These are phyloP conservation scores for Anseranas semipalmata DNA, from an alignment of 2,113 vertebrate genomes.

Conservation along the genomic window DNA sequence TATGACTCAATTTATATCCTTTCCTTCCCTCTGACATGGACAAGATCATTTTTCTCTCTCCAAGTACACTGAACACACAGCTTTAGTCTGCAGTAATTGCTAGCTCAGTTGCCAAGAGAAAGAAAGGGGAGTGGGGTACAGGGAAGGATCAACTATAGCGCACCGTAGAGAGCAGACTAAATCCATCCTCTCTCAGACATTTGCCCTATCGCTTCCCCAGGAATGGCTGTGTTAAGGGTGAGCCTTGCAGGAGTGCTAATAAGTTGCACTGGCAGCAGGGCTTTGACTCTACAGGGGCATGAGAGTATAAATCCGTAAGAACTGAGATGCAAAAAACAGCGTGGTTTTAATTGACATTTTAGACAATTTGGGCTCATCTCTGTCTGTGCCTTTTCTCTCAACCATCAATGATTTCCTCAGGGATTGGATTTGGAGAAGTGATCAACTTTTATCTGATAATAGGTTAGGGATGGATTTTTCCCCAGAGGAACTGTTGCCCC, in stretches of 20 bases:
- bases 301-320: background rate
- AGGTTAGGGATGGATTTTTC: background rate
- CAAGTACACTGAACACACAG: background rate
- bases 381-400: background rate
- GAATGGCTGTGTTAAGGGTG: background rate
- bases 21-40: background rate
- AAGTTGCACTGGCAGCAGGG: background rate
- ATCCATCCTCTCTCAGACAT: background rate
- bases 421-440: background rate
- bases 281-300: background rate
- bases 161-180: background rate
- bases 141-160: background rate
- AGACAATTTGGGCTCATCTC: background rate
- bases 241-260: background rate
- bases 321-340: background rate
- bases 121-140: background rate
- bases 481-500: background rate
- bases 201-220: background rate
- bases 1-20: background rate
- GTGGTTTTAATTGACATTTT: background rate
- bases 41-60: background rate
- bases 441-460: background rate
- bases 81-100: background rate
- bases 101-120: background rate
- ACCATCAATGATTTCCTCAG: background rate